Evolutionary conservation across 2,113 vertebrate species (phyloP).

Genomic region (Datnioides undecimradiatus): DNA sequence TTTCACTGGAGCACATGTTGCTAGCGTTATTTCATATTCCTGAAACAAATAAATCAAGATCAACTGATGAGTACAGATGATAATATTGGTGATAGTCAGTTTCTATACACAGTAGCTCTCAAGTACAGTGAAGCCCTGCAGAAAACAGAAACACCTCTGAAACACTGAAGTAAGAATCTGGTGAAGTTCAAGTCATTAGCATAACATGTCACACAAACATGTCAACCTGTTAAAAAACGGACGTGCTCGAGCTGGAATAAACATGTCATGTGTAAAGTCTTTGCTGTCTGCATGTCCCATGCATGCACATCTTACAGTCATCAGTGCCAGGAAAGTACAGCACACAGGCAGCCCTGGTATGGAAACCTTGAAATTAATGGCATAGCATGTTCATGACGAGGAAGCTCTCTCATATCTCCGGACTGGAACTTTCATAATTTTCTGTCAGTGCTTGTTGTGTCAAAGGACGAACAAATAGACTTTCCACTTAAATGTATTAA

Average conservation of each 20-base stretch:
- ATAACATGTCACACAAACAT: slow-evolving; percentile 23
- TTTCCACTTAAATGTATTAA: background rate
- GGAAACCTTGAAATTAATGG: slow-evolving; percentile 52
- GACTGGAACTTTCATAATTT: slow-evolving; percentile 26
- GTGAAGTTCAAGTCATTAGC: slow-evolving; percentile 21
- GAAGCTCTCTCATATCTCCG: slow-evolving; percentile 9
- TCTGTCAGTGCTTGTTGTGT: slow-evolving; percentile 4
- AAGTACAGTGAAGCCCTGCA: background rate
- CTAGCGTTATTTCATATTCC: slow-evolving; percentile 8
- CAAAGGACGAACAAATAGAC: slow-evolving; percentile 12
- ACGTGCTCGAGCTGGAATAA: slow-evolving; percentile 44
- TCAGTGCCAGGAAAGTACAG: slow-evolving; percentile 36
- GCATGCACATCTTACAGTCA: slow-evolving; percentile 5
- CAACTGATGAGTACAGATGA: background rate
- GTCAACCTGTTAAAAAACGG: slow-evolving; percentile 24
- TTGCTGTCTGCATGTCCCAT: slow-evolving; percentile 22
- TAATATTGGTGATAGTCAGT: background rate
- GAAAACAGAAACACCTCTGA: background rate
- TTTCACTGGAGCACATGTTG: slow-evolving; percentile 1
- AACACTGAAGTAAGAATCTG: slow-evolving; percentile 9
- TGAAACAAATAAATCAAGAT: slow-evolving; percentile 17
- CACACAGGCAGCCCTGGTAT: slow-evolving; percentile 10
- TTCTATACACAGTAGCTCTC: background rate
- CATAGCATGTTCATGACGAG: slow-evolving; percentile 27
- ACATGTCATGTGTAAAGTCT: slow-evolving; percentile 32